These are phyloP conservation scores for Calephelis virginiensis DNA, from an alignment of 1,140 invertebrate species.

Conservation along the genomic window DNA sequence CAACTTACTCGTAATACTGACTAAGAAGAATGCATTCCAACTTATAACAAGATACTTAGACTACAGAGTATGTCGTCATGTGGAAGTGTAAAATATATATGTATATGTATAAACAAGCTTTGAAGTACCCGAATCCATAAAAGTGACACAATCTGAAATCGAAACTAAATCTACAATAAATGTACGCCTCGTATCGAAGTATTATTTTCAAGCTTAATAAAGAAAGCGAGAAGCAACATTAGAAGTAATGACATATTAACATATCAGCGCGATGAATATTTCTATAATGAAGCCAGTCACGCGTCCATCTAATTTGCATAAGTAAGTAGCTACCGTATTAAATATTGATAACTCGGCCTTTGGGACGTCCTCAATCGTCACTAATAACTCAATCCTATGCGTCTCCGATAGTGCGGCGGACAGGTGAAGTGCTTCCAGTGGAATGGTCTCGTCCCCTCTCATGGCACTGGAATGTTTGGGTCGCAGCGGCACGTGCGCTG, in stretches of 20 bases:
- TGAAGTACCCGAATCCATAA: no score
- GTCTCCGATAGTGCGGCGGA: conserved; percentile 63
- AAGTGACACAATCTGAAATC: no score
- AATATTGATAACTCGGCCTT: conserved; percentile 75
- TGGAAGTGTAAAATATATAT: no score
- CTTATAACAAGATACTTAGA: no score
- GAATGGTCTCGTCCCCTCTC: conserved; percentile 65
- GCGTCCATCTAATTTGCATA: conserved; percentile 73
- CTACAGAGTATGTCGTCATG: no score
- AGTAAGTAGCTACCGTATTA: conserved; percentile 74
- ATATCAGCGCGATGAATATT: conserved; percentile 52
- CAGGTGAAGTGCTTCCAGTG: conserved; percentile 49
- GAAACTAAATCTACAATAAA: not conserved
- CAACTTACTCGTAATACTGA: no score
- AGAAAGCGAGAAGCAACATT: conserved; percentile 23
- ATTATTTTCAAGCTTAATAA: conserved; percentile 5
- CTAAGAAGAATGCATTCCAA: not conserved
- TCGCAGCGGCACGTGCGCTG: conserved; percentile 44
- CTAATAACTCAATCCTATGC: conserved; percentile 73
- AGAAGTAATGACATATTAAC: conserved; percentile 43
- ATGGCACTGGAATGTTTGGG: conserved; percentile 51
- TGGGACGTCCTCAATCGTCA: conserved; percentile 69
- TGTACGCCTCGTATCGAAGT: not conserved
- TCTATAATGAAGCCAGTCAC: conserved; percentile 70
- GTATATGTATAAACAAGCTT: no score